Conservation (phyloP, 2,113 vertebrate genomes). For the Hyperopisus bebe region DNA sequence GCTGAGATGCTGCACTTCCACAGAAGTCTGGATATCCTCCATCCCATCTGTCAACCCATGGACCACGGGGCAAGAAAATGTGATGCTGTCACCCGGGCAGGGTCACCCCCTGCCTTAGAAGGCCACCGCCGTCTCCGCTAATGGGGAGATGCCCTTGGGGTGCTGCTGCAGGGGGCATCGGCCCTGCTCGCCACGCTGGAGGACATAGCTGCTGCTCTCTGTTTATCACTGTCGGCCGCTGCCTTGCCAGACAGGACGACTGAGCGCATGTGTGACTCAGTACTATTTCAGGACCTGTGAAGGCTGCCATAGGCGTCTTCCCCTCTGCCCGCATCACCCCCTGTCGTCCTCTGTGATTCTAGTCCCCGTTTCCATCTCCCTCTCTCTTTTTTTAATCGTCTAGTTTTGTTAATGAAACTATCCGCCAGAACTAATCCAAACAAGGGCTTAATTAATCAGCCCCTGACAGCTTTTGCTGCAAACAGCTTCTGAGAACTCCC, state of each 20-base stretch:
- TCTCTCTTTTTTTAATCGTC: conserved; percentile 39
- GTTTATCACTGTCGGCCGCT: background rate
- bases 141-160: background rate
- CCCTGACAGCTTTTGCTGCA: conserved; percentile 59
- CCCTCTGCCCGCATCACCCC: background rate
- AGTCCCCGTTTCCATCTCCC: background rate
- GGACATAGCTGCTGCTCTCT: background rate
- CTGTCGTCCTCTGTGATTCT: conserved; percentile 22
- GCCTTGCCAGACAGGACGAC: background rate
- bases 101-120: background rate
- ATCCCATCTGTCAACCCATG: background rate
- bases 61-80: background rate
- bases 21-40: background rate
- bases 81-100: background rate
- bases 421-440: conserved; percentile 75
- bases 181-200: background rate
- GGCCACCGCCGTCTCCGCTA: background rate
- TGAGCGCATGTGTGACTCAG: background rate
- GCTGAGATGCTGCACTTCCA: background rate
- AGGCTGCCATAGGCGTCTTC: background rate
- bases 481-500: conserved; percentile 70
- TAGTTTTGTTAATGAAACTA: conserved; percentile 68
- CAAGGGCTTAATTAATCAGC: conserved; percentile 74
- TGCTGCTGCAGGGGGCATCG: background rate
- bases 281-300: conserved; percentile 15